Base-by-base conservation (phyloP, 2,888 invertebrate genomes). In the Andrena bucephala region DNA sequence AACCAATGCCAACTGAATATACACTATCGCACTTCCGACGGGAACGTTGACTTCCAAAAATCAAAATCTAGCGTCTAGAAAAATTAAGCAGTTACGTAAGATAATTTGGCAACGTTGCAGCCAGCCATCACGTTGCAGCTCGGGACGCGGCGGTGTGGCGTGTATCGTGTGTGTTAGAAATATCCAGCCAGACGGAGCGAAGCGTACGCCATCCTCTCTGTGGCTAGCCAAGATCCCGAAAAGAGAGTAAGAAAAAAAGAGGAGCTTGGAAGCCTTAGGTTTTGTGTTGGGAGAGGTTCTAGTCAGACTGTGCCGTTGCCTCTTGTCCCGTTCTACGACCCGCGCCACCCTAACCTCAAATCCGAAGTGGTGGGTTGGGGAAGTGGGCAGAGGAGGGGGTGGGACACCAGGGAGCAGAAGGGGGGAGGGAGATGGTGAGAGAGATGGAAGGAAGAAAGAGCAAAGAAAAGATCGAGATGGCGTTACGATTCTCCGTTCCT, bases 91-190 rank as follows among this genome's bases (percentile, higher is more conserved):
- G 90, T 91, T 90, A 88, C 83, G 86, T 89, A 90, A 90, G 87
- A 91, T 92, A 92, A 92, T 93, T 93, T 93, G 93, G 92, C 93
- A 94, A 94, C 93, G 90, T 87, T 90, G 93, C 92, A 89, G 87
- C 42, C 85, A 86, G 89, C 68, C 90, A 89, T 89, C 90, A 85
- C 84, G 86, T 86, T 86, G 85, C 82, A 86, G 73, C 78, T 78
- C 80, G 72, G 24, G 59, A 68, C 66, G 70, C 29, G 54, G 2
- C 48, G 60, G 65, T 27, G 31, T 42, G 27, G 80, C 48, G 82
- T 75, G 81, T 81, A 74, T 83, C 84, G 85, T 76, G 83, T 85
- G 86, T 87, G 89, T 92, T 91, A 90, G 90, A 92, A 92, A 92
- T 91, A 92, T 90, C 87, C 87, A 86, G 84, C 83, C 85, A 81